Evolutionary conservation across 2,888 invertebrate genomes (phyloP), one percentile per base, ranked within the genome.

Genomic region (Phlogophora meticulosa): DNA sequence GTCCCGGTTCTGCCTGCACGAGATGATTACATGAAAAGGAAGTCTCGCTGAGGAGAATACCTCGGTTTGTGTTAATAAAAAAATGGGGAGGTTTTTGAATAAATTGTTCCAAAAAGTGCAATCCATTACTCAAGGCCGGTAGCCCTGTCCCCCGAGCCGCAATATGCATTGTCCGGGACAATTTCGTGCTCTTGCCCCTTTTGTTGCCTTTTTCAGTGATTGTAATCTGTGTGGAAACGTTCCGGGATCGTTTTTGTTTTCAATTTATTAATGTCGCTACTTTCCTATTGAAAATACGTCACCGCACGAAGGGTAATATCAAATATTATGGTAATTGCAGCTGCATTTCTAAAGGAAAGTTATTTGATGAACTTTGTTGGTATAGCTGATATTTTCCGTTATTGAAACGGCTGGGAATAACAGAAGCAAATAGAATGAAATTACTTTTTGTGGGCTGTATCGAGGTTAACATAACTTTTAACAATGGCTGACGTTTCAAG

Each of bases 161-260:
- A 90, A 88, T 91, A 89, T 90, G 91, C 91, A 91, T 90, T 90
- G 91, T 90, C 87, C 90, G 87, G 86, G 88, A 90, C 88, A 87
- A 87, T 87, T 88, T 87, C 78, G 87, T 83, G 78, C 86, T 88
- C 85, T 88, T 87, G 84, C 82, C 83, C 70, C 84, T 87, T 86
- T 88, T 90, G 88, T 85, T 81, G 80, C 87, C 85, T 89, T 90
- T 91, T 89, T 85, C 86, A 80, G 82, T 79, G 86, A 84, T 87
- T 87, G 83, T 81, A 80, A 82, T 83, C 79, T 83, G 76, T 68
- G 75, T 71, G 69, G 72, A 79, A 78, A 76, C 57, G 56, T 79
- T 59, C 55, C 38, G 52, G 49, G 61, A 58, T 69, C 62, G 63
- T 61, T 74, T 59, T 81, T 78, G 67, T 76, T 71, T 75, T 75